phyloP scores from a whole-genome alignment of 2,888 invertebrate species.

The Ophonus ardosiacus region DNA sequence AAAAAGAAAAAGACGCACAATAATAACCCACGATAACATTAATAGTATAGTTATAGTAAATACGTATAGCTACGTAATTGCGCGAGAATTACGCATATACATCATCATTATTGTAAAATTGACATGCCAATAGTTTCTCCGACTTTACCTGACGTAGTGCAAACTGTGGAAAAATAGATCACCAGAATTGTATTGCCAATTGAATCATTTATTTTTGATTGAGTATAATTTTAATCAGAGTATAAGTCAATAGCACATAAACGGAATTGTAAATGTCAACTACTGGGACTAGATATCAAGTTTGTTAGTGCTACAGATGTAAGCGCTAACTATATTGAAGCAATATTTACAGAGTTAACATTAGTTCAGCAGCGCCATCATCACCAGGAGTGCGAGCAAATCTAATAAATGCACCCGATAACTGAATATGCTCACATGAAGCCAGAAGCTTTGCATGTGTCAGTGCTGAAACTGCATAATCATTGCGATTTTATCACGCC shows the following conservation, averaged over 20 bases:
- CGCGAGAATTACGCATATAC: no score
- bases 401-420: slow-evolving; percentile 22
- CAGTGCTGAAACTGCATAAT: background rate
- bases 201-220: no score
- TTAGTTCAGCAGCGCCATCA: background rate
- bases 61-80: no score
- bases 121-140: no score
- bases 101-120: no score
- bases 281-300: background rate
- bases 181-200: no score
- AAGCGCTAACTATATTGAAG: background rate
- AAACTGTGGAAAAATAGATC: no score
- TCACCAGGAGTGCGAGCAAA: slow-evolving; percentile 4
- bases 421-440: background rate
- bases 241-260: background rate
- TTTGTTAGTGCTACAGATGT: background rate
- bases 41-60: no score
- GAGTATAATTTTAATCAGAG: background rate
- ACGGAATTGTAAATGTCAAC: background rate
- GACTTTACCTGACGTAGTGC: no score
- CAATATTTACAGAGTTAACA: slow-evolving; percentile 15
- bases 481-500: slow-evolving; percentile 9
- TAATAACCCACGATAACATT: no score
- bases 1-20: no score
- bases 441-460: background rate